Evolutionary conservation across 2,113 vertebrate species (phyloP).

Genomic region (Platysternon megacephalum): DNA sequence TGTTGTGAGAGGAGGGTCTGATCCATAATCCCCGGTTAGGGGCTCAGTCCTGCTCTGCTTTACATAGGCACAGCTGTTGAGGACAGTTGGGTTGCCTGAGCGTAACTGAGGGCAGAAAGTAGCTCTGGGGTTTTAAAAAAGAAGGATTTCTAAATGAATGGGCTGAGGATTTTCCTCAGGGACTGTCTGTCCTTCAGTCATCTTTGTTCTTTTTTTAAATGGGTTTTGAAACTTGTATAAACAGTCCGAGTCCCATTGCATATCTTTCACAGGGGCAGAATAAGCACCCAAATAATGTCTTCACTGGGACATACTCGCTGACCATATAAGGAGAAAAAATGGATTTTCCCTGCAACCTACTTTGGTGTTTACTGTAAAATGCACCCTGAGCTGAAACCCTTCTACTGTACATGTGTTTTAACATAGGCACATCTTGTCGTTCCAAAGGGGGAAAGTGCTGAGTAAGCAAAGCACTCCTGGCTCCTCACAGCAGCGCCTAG

Average conservation of each 20-base stretch:
- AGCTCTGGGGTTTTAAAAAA: neutral
- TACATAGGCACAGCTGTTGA: rapidly evolving
- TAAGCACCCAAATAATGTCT: constrained; percentile 13
- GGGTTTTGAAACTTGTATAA: neutral
- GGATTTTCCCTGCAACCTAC: constrained; percentile 52
- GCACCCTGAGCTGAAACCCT: constrained; percentile 4
- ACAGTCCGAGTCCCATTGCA: neutral
- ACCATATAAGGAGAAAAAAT: constrained; percentile 68
- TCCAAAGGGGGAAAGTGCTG: neutral
- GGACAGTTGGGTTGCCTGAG: neutral
- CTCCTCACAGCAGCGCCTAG: neutral
- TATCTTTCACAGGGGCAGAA: neutral
- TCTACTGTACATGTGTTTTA: neutral
- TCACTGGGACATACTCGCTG: neutral
- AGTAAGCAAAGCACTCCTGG: neutral
- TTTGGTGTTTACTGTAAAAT: constrained; percentile 41
- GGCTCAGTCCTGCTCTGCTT: neutral
- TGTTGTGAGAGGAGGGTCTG: neutral
- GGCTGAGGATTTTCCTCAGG: neutral
- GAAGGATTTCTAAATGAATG: neutral
- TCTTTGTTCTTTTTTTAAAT: constrained; percentile 9
- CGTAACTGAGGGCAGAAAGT: neutral
- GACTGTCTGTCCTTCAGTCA: neutral
- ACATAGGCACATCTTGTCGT: neutral
- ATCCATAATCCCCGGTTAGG: neutral